Conservation (phyloP, 1,140 invertebrate genomes). For the Calycopis cecrops region DNA sequence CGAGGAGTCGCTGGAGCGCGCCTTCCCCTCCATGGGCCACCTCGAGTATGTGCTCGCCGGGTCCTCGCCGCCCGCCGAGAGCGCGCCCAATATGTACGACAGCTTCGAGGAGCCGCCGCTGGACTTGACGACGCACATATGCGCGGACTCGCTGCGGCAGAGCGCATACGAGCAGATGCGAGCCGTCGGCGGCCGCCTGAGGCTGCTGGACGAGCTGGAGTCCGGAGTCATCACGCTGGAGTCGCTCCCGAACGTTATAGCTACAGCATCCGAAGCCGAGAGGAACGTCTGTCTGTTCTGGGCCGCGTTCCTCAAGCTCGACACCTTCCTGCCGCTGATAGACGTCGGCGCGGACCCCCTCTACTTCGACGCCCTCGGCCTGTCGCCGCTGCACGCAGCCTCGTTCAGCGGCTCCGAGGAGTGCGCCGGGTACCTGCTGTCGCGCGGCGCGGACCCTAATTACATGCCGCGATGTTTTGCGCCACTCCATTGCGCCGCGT, state of each 20-base stretch:
- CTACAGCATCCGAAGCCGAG: constrained; percentile 77
- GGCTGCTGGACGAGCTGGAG: constrained; percentile 83
- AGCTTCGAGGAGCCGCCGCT: constrained; percentile 82
- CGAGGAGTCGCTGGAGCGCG: constrained; percentile 78
- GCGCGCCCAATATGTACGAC: constrained; percentile 84
- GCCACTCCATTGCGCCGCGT: constrained; percentile 87
- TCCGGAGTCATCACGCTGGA: constrained; percentile 77
- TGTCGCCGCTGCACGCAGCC: constrained; percentile 83
- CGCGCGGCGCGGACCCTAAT: constrained; percentile 81
- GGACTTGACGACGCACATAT: constrained; percentile 84
- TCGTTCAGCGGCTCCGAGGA: constrained; percentile 84
- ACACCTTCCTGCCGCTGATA: constrained; percentile 79
- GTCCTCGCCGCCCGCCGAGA: constrained; percentile 82
- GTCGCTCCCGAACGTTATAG: constrained; percentile 69
- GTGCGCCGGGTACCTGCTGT: constrained; percentile 81
- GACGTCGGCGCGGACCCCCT: constrained; percentile 80
- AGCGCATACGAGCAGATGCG: constrained; percentile 83
- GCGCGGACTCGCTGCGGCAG: constrained; percentile 82
- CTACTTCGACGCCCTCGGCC: constrained; percentile 80
- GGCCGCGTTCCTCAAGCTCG: constrained; percentile 81
- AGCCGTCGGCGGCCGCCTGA: constrained; percentile 77
- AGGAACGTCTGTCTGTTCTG: constrained; percentile 82
- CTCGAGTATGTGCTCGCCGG: constrained; percentile 84
- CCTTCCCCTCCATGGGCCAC: constrained; percentile 79
- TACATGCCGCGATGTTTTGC: constrained; percentile 80